Conservation (phyloP, 2,797 vertebrate genomes). For the Calcarius lapponicus region DNA sequence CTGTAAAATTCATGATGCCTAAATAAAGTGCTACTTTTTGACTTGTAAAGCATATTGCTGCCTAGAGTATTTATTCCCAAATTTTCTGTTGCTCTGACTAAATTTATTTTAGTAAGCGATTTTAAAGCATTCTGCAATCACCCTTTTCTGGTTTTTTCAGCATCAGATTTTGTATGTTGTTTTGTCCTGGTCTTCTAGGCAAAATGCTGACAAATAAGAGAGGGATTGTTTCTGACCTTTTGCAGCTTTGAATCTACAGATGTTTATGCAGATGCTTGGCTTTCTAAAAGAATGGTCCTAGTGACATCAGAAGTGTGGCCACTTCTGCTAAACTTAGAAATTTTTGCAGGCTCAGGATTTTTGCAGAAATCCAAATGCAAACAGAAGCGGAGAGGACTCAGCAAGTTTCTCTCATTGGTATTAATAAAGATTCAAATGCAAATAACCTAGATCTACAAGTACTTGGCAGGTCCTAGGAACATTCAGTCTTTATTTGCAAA, state of each 20-base stretch:
- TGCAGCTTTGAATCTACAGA: neutral
- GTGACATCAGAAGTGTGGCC: neutral
- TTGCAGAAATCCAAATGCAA: neutral
- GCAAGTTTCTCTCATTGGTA: neutral
- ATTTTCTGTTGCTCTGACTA: neutral
- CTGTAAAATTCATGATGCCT: neutral
- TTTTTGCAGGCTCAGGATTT: neutral
- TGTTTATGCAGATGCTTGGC: neutral
- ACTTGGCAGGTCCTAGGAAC: neutral
- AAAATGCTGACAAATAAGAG: neutral
- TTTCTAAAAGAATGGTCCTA: neutral
- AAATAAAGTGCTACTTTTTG: neutral
- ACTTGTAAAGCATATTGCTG: neutral
- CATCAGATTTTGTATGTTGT: neutral
- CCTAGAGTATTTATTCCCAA: neutral
- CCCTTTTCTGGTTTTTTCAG: accelerated
- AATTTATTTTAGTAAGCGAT: neutral
- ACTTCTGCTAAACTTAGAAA: neutral
- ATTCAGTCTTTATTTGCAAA: neutral
- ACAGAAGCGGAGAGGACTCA: neutral
- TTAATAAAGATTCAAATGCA: slow-evolving; percentile 2
- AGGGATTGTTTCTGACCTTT: neutral
- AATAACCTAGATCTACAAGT: neutral
- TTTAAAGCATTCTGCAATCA: neutral
- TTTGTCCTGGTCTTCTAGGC: neutral